Percentiles rank a stretch among this genome's conserved stretches.
Evolutionary conservation across 2,797 vertebrate genomes (phyloP).

Genomic region (Danio tinwini): DNA sequence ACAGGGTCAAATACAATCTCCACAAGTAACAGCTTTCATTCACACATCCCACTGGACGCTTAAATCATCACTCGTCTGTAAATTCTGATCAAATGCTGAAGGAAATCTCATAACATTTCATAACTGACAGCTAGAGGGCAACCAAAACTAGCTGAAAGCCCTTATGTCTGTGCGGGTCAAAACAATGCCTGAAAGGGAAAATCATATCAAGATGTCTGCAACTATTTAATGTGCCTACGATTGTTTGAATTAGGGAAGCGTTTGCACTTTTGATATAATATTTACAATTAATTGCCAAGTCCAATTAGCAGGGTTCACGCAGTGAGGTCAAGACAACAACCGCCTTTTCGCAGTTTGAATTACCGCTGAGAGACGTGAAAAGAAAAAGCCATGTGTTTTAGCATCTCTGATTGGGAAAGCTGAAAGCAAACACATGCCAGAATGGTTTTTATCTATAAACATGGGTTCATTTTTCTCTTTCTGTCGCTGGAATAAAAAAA

Average conservation of each 20-base stretch:
- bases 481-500: constrained; percentile 63
- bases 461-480: constrained; percentile 61
- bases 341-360: constrained; percentile 26
- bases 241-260: constrained; percentile 39
- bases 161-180: constrained; percentile 61
- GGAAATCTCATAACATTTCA: constrained; percentile 70
- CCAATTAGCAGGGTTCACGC: constrained; percentile 76
- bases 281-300: constrained; percentile 77
- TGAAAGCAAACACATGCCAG: constrained; percentile 59
- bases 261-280: constrained; percentile 57
- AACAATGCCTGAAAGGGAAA: constrained; percentile 61
- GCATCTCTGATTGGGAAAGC: constrained; percentile 58
- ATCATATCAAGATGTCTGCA: constrained; percentile 59
- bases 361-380: neutral
- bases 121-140: constrained; percentile 84
- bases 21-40: neutral
- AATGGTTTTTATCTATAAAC: constrained; percentile 68
- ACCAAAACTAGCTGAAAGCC: constrained; percentile 74
- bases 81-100: constrained; percentile 15
- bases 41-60: neutral
- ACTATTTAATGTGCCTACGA: constrained; percentile 33
- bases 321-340: constrained; percentile 58
- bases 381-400: constrained; percentile 6
- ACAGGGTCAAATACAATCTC: neutral
- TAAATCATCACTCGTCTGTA: neutral